Base-by-base conservation (phyloP, 1,140 invertebrate species). In the Brachionus koreanus region DNA sequence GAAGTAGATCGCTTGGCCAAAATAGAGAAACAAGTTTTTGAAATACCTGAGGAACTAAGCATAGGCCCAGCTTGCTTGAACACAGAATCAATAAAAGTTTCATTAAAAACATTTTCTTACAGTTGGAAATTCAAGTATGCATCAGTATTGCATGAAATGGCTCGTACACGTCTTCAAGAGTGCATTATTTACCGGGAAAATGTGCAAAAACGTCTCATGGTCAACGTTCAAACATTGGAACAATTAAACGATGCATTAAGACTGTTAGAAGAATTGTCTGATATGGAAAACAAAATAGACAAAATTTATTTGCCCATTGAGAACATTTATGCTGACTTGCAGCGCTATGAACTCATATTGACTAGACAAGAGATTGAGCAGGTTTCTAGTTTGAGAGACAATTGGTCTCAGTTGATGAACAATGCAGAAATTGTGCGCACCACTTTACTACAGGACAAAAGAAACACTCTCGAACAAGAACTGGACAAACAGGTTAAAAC, bases 281-380 rank as follows among this genome's bases (percentile, higher is more conserved):
- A 89, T 83, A 88, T 88, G 87, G 87, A 89, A 82, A 87, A 88
- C 82, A 89, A 88, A 83, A 87, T 88, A 67, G 88, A 89, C 83
- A 84, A 83, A 65, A 87, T 88, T 43, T 89, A 89, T 83, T 85
- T 87, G n/a, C 87, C 88, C n/a, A 88, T 88, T 35, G 88, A 89
- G 83, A 86, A 85, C 9, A 86, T 88, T 85, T 89, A 88, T 84
- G 74, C 84, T 42, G 87, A 87, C 82, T 85, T 89, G 19, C 85
- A 43, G 35, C 46, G 49, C n/a, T 86, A 86, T 87, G 83, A 83
- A 5, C 33, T 79, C 4, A 79, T 79, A 33, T 42, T 89, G 25
- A 86, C 87, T 9, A 83, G 87, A 52, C 81, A 85, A 72, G 88
- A 89, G 79, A 86, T 88, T 7, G 85, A 88, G 76, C 86, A 88